phyloP scores from a whole-genome alignment of 2,888 invertebrate species.

The Diplazon laetatorius region DNA sequence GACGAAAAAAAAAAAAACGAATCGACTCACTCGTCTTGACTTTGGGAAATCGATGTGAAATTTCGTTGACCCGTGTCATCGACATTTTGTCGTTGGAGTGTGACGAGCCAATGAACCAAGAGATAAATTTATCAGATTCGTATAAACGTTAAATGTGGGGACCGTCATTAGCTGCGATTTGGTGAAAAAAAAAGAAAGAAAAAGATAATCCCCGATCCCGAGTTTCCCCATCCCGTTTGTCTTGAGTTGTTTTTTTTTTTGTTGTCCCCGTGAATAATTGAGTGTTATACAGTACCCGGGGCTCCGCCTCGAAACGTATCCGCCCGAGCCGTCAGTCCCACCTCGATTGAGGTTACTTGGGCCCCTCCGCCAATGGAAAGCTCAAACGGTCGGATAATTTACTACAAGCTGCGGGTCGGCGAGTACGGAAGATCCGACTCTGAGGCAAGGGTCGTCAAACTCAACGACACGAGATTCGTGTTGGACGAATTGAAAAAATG shows the following conservation, averaged over 20 bases:
- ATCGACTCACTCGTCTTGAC: too few species aligned
- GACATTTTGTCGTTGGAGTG: not conserved
- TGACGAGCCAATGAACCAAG: not conserved
- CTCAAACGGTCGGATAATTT: constrained; percentile 95
- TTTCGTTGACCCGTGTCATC: not conserved
- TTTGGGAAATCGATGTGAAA: too few species aligned
- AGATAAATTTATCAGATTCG: too few species aligned
- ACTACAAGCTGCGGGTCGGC: constrained; percentile 96
- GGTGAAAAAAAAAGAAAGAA: too few species aligned
- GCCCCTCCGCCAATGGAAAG: constrained; percentile 95
- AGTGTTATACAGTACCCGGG: constrained; percentile 92
- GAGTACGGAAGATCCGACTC: constrained; percentile 93
- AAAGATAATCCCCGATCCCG: constrained; percentile 55
- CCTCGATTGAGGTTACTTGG: constrained; percentile 95
- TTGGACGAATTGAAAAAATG: constrained; percentile 96
- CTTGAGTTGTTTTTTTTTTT: constrained; percentile 70
- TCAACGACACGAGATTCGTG: constrained; percentile 91
- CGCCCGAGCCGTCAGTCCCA: constrained; percentile 94
- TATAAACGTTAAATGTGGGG: constrained; percentile 44
- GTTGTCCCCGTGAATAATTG: constrained; percentile 83
- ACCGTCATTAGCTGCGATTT: constrained; percentile 75
- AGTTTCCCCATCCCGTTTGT: constrained; percentile 5
- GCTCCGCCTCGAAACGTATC: constrained; percentile 97
- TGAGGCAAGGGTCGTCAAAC: constrained; percentile 91
- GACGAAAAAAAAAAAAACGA: too few species aligned